phyloP scores from a whole-genome alignment of 2,797 vertebrate species.

The Coccyzus lansbergi region DNA sequence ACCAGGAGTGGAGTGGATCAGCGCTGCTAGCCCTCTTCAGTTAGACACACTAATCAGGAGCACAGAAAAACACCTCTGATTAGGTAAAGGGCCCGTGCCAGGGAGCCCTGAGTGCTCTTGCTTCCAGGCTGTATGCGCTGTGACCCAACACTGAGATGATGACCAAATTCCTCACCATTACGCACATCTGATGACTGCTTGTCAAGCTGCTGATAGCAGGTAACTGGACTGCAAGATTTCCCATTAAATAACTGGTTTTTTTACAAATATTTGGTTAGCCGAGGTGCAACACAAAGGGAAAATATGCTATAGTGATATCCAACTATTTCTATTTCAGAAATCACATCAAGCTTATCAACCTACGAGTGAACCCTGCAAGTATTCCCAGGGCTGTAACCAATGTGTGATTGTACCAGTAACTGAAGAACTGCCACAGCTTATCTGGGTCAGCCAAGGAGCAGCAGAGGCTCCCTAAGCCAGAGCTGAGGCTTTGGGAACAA shows the following conservation, averaged over 20 bases:
- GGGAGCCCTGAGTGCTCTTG: not conserved
- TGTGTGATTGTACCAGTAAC: not conserved
- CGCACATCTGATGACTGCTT: not conserved
- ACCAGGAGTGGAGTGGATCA: not conserved
- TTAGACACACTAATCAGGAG: not conserved
- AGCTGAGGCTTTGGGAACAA: not conserved
- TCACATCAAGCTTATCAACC: not conserved
- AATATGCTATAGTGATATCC: not conserved
- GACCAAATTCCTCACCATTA: rapidly evolving
- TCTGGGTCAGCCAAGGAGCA: not conserved
- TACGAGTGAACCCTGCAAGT: not conserved
- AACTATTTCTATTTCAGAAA: not conserved
- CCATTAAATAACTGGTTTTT: not conserved
- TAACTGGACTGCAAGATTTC: not conserved
- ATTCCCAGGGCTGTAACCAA: not conserved
- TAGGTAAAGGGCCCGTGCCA: not conserved
- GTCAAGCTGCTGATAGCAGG: not conserved
- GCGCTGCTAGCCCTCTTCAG: not conserved
- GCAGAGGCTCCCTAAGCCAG: not conserved
- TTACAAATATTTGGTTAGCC: not conserved
- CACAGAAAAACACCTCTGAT: not conserved
- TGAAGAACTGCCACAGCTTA: not conserved
- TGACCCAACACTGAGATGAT: not conserved
- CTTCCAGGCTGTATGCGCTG: not conserved
- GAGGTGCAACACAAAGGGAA: not conserved